Percentiles rank a stretch among this genome's conserved stretches.
Evolutionary conservation across 2,113 vertebrate genomes (phyloP).

Genomic region (Gambusia holbrooki): DNA sequence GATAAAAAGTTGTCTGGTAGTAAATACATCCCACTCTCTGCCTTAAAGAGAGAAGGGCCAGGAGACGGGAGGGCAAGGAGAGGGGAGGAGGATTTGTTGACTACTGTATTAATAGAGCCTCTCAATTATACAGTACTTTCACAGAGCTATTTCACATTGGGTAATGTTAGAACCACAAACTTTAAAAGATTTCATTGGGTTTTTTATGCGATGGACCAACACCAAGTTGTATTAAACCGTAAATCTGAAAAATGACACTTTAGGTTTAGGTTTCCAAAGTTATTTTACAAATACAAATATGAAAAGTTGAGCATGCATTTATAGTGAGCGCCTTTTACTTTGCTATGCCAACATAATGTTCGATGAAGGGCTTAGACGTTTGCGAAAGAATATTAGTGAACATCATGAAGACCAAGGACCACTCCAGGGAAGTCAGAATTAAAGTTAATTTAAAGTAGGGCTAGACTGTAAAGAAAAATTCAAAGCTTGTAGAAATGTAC

Average conservation of each 20-base stretch:
- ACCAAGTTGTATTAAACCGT: too few species aligned
- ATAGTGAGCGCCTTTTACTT: background rate
- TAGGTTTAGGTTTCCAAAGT: too few species aligned
- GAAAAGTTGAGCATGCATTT: background rate
- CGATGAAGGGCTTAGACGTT: too few species aligned
- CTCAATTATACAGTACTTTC: constrained; percentile 8
- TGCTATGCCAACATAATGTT: background rate
- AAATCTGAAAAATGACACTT: too few species aligned
- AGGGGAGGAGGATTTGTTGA: constrained; percentile 24
- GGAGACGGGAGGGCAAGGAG: constrained; percentile 21
- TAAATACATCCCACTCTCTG: constrained; percentile 33
- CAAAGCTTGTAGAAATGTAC: background rate
- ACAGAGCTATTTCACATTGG: too few species aligned
- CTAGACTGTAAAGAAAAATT: background rate
- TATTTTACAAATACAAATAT: background rate
- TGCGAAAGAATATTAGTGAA: too few species aligned
- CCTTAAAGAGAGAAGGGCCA: constrained; percentile 3
- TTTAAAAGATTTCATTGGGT: too few species aligned
- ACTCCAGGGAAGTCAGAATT: background rate
- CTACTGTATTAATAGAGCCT: constrained; percentile 23
- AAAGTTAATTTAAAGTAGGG: background rate
- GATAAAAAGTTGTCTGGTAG: constrained; percentile 47
- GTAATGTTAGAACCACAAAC: too few species aligned
- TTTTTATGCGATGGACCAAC: too few species aligned
- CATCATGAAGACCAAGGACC: background rate